Evolutionary conservation across 2,888 invertebrate genomes (phyloP).

Genomic region (Euspilapteryx auroguttella): DNA sequence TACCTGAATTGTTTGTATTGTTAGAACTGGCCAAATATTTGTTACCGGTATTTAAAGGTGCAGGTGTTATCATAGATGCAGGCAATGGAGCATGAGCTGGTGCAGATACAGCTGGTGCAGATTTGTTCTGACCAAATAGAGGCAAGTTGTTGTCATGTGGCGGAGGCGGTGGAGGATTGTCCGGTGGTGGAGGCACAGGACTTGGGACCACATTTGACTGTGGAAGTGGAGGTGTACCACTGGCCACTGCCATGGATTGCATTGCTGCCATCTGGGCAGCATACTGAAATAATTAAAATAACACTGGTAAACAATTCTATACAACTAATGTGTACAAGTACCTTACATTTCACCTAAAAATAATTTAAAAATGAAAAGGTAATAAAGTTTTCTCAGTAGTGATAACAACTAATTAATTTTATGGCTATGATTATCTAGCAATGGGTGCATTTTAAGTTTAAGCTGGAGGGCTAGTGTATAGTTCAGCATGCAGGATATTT

Average conservation of each 20-base stretch:
- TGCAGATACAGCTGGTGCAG: slow-evolving; percentile 13
- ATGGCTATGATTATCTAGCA: too few species aligned
- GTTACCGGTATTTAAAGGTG: too few species aligned
- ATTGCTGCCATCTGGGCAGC: slow-evolving; percentile 34
- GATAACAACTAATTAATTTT: too few species aligned
- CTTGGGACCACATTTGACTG: not conserved
- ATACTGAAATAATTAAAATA: slow-evolving; percentile 22
- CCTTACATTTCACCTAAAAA: too few species aligned
- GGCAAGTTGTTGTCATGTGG: slow-evolving; percentile 48
- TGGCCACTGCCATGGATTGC: slow-evolving; percentile 22
- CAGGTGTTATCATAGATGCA: slow-evolving; percentile 8
- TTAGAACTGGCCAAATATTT: too few species aligned
- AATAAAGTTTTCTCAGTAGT: too few species aligned
- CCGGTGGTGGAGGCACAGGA: slow-evolving; percentile 17
- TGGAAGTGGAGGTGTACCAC: slow-evolving; percentile 14
- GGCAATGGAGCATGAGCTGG: slow-evolving; percentile 10
- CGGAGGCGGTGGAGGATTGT: slow-evolving; percentile 26
- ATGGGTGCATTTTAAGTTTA: too few species aligned
- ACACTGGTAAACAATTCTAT: too few species aligned
- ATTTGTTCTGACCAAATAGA: slow-evolving; percentile 17
- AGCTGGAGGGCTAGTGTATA: too few species aligned
- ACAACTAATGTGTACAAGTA: too few species aligned
- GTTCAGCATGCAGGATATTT: too few species aligned
- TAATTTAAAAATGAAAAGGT: too few species aligned
- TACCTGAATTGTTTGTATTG: slow-evolving; percentile 11